A percentile compares a stretch with the other conserved stretches of the same genome.
Evolutionary conservation across 2,797 vertebrate genomes (phyloP).

Genomic region (Avahi laniger): DNA sequence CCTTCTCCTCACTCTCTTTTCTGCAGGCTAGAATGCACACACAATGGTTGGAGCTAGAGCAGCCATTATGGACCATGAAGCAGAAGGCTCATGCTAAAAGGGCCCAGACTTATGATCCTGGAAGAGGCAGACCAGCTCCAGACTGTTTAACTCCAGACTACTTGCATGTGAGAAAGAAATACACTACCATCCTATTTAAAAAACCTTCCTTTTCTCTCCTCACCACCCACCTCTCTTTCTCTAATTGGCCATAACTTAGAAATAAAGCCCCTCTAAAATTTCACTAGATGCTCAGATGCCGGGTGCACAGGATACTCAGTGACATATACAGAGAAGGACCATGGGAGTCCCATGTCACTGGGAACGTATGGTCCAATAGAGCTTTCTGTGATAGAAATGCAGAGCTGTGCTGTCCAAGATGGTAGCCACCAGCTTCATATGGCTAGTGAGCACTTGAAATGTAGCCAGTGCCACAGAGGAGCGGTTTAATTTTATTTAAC

Average conservation of each 20-base stretch:
- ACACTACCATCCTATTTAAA: not conserved
- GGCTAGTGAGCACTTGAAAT: not conserved
- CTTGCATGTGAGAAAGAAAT: not conserved
- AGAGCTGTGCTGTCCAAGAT: too few species aligned
- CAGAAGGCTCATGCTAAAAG: not conserved
- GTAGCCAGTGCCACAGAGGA: not conserved
- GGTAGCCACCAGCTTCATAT: not conserved
- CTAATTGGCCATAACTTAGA: not conserved
- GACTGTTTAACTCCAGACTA: not conserved
- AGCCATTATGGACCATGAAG: not conserved
- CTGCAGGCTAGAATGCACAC: not conserved
- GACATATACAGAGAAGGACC: not conserved
- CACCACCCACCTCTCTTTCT: not conserved
- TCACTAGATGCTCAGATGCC: not conserved
- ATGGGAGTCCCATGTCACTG: fast-evolving
- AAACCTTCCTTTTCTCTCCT: not conserved
- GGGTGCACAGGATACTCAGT: not conserved
- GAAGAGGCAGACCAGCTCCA: not conserved
- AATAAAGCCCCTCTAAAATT: not conserved
- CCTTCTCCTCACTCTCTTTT: not conserved
- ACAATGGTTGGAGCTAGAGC: not conserved
- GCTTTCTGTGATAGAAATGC: not conserved
- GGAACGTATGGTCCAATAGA: fast-evolving
- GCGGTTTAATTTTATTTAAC: not conserved
- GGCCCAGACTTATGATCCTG: not conserved